Evolutionary conservation across 2,113 vertebrate species (phyloP).

Genomic region (Promerops cafer): DNA sequence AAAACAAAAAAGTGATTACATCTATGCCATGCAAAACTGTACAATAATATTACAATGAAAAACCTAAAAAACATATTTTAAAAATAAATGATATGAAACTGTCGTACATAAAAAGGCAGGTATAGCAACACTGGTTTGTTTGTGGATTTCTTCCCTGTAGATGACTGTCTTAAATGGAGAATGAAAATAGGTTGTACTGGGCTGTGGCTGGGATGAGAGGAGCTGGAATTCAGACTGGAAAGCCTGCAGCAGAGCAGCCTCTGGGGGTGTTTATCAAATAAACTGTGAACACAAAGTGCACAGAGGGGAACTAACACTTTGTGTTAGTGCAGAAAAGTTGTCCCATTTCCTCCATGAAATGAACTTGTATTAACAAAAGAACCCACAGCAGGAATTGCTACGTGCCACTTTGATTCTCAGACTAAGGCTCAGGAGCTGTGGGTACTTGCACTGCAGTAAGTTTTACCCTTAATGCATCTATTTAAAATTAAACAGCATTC

Average conservation of each 20-base stretch:
- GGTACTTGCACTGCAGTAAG: not conserved
- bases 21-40: constrained; percentile 97
- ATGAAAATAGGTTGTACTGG: not conserved
- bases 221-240: not conserved
- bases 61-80: constrained; percentile 77
- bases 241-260: not conserved
- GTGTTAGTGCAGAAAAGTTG: not conserved
- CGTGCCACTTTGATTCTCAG: not conserved
- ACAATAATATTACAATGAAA: constrained; percentile 94
- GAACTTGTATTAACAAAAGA: not conserved
- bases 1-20: constrained; percentile 89
- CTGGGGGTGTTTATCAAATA: not conserved
- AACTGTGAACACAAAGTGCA: not conserved
- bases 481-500: not conserved
- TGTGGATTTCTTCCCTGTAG: constrained; percentile 52
- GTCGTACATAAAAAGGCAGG: constrained; percentile 86
- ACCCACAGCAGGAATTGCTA: not conserved
- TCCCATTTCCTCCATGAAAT: not conserved
- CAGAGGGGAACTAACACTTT: not conserved
- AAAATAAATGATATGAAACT: constrained; percentile 86
- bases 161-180: not conserved
- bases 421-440: not conserved
- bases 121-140: constrained; percentile 76
- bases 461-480: not conserved
- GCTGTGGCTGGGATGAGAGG: not conserved